A percentile compares a stretch with the other conserved stretches of the same genome.
These are phyloP conservation scores for Antechinus stuartii DNA, from an alignment of 2,113 vertebrate species.

Conservation along the genomic window DNA sequence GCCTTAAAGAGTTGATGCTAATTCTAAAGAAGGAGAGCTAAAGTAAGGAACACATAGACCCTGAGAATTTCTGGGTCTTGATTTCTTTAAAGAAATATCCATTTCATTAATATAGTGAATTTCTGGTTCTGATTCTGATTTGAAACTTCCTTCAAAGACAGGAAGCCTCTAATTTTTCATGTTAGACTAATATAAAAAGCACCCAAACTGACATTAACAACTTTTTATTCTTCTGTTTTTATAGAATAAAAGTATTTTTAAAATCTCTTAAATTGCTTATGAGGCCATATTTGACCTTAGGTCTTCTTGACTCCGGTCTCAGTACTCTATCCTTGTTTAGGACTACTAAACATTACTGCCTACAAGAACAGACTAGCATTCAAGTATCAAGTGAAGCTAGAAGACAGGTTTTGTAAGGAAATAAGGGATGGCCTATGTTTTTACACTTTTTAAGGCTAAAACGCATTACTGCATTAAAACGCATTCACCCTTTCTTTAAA, in stretches of 20 bases:
- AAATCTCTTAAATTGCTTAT: background rate
- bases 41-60: background rate
- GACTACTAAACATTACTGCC: background rate
- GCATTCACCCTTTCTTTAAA: background rate
- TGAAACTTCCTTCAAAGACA: background rate
- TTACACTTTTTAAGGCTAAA: background rate
- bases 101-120: background rate
- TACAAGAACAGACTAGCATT: background rate
- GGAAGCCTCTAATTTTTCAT: background rate
- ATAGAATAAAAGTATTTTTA: background rate
- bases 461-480: background rate
- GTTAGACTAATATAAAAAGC: background rate
- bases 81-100: background rate
- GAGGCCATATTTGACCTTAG: background rate
- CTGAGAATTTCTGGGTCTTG: background rate
- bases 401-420: background rate
- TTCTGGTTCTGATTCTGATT: background rate
- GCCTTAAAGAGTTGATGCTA: background rate
- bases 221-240: background rate
- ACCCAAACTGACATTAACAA: background rate
- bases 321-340: accelerated
- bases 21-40: background rate
- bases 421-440: background rate
- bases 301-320: background rate
- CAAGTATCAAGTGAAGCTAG: background rate